Evolutionary conservation across 2,888 invertebrate genomes (phyloP).

Genomic region (Drosophila koepferae): DNA sequence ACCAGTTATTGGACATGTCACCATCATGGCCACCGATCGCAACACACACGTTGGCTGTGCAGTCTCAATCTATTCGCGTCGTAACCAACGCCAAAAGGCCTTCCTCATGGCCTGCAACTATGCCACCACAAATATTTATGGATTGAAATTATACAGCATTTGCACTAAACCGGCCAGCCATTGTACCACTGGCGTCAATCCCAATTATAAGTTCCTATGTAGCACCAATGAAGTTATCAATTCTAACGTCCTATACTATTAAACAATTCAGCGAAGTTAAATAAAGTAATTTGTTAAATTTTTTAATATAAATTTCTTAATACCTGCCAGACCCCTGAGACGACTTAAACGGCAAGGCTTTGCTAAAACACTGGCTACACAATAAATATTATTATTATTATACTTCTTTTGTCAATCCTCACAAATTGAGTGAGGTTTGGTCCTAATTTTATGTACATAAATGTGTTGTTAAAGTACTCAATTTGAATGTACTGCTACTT

Average conservation of each 20-base stretch:
- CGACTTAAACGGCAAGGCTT: too few relatives aligned
- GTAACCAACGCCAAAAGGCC: slow-evolving; percentile 39
- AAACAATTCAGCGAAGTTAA: not conserved
- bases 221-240: slow-evolving; percentile 50
- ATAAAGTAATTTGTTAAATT: not conserved
- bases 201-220: slow-evolving; percentile 56
- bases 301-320: too few relatives aligned
- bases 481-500: too few relatives aligned
- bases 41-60: slow-evolving; percentile 76
- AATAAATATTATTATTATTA: too few relatives aligned
- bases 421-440: too few relatives aligned
- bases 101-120: slow-evolving; percentile 77
- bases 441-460: too few relatives aligned
- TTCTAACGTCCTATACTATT: slow-evolving; percentile 60
- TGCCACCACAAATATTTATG: slow-evolving; percentile 67
- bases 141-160: slow-evolving; percentile 49
- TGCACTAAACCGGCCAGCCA: slow-evolving; percentile 55
- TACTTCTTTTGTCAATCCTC: too few relatives aligned
- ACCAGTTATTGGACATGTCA: slow-evolving; percentile 71
- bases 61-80: slow-evolving; percentile 37
- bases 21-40: slow-evolving; percentile 72
- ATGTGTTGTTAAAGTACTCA: too few relatives aligned
- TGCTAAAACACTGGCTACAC: too few relatives aligned
- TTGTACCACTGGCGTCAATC: slow-evolving; percentile 71
- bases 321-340: too few relatives aligned